Base-by-base conservation (phyloP, 2,113 vertebrate genomes). In the Pangasianodon hypophthalmus region DNA sequence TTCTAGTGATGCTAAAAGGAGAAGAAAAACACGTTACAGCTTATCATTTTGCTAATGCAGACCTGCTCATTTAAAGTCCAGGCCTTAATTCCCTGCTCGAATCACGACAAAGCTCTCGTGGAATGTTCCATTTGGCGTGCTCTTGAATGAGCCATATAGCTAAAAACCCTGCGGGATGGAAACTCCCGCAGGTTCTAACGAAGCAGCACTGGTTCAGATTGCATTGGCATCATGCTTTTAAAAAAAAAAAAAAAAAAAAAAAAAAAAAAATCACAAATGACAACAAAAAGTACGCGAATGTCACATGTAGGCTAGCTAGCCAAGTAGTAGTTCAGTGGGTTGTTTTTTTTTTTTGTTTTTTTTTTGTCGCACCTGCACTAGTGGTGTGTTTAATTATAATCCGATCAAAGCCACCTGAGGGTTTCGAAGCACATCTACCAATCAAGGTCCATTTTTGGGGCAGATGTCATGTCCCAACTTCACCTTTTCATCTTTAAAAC, bases 111-210 rank as follows among this genome's bases (percentile, higher is more conserved):
- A 87, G 56, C 62, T 71, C 64, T 84, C 4, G 6, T 71, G 91
- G 90, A 92, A 92, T 92, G 92, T 87, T 90, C 71, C 18, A 81
- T 92, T 90, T 92, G 91, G 91, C 92, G 64, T 89, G 82, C 88
- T 91, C 84, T n/a, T 32, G 54, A 60, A 86, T 24, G 88, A 91
- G 82, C 69, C 13, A 50, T 64, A n/a, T 37, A 87, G 64, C 85
- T 84, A 90, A 90, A 58, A 90, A 58, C 80, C 81, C 32, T 5
- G 18, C 18, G 32, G 19, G 56, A 41, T 2, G 48, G 44, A n/a
- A n/a, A 46, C 50, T 41, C 52, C 84, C 4, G 18, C 83, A 60
- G 60, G 67, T 44, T 26, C 79, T 85, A 84, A 26, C 1, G n/a
- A 67, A 87, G 84, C 80, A 88, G 83, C 87, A 83, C 46, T 85